These are phyloP conservation scores for Cottoperca gobio DNA, from an alignment of 2,797 vertebrate species.

Conservation along the genomic window DNA sequence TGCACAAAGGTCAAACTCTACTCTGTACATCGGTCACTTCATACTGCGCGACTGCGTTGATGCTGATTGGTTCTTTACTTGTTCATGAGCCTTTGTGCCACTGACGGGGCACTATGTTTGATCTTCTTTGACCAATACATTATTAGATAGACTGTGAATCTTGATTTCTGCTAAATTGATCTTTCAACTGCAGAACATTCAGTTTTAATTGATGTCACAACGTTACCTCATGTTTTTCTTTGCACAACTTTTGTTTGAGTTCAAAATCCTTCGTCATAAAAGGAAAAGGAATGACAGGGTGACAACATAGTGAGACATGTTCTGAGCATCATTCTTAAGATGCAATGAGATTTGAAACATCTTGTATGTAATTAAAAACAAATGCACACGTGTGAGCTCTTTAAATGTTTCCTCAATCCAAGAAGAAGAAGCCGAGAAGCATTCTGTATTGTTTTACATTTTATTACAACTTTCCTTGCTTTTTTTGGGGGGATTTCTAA, in stretches of 20 bases:
- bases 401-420: background rate
- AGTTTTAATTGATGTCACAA: background rate
- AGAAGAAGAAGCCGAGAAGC: background rate
- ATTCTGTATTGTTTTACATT: slow-evolving; percentile 32
- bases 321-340: slow-evolving; percentile 38
- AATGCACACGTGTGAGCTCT: slow-evolving; percentile 5
- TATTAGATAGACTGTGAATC: background rate
- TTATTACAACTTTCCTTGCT: slow-evolving; percentile 74
- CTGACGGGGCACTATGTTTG: background rate
- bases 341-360: slow-evolving; percentile 54
- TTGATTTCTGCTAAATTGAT: background rate
- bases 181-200: background rate
- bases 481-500: slow-evolving; percentile 59
- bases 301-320: slow-evolving; percentile 27
- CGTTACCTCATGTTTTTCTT: slow-evolving; percentile 26
- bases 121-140: slow-evolving; percentile 14
- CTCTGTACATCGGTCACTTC: background rate
- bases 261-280: slow-evolving; percentile 11
- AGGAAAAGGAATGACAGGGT: background rate
- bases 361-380: slow-evolving; percentile 59
- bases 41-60: background rate
- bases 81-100: background rate
- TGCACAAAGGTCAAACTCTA: background rate
- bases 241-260: slow-evolving; percentile 31
- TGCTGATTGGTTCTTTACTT: slow-evolving; percentile 4